Base-by-base conservation (phyloP, 2,797 vertebrate genomes). In the Borostomias antarcticus region DNA sequence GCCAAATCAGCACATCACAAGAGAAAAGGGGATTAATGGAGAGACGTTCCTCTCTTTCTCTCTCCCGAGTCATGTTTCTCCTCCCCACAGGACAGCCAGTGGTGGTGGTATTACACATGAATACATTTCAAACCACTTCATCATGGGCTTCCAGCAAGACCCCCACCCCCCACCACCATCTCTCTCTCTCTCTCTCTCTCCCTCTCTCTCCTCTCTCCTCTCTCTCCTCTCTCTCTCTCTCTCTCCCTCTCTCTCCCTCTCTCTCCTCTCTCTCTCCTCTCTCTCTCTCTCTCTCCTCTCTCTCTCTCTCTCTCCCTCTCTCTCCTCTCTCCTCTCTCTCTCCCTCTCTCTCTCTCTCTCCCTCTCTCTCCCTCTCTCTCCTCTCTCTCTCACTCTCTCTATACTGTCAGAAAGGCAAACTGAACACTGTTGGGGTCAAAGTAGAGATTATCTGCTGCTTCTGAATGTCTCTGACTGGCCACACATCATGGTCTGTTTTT, bases 41-140 rank as follows among this genome's bases (percentile, higher is more conserved):
- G 15, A 45, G 40, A n/a, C 40, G 5, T 54, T 29, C 13, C 15
- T 56, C 61, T 80, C 66, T 69, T 76, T 69, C 82, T 66, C 65
- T 76, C 83, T 74, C 75, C 82, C 75, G 75, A 58, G 70, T 87
- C 66, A 80, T 88, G 84, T 87, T 83, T 80, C 82, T 73, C 73
- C 60, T 74, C 79, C 71, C 74, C 62, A 72, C 73, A 29, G 80
- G 80, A 74, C 5, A 32, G 59, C 77, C 72, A 71, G 59, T 79
- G 61, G 75, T 71, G 70, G 69, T 85, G 69, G 86, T 74, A 78
- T 77, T 86, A 81, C 78, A 72, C 72, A 58, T 66, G 65, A 62
- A 68, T 75, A 69, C 58, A 78, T 82, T 78, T 84, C 76, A 66
- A 72, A 76, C 62, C 72, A 58, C 79, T 85, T 60, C 62, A 79